Base-by-base conservation (phyloP, 2,888 invertebrate genomes). In the Tupiocoris notatus region DNA sequence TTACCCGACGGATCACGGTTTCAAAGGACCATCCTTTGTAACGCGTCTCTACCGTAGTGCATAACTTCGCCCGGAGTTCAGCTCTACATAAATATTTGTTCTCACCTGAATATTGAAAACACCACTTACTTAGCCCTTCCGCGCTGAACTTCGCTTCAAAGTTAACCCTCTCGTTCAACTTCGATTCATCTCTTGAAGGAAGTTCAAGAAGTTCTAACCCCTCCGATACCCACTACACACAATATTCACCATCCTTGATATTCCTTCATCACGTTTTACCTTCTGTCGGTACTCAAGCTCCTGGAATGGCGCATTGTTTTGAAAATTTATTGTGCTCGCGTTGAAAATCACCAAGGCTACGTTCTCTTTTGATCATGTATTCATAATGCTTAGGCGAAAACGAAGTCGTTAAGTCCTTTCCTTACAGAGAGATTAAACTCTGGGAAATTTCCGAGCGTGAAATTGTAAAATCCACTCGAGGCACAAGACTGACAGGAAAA, bases 51-150 rank as follows among this genome's bases (percentile, higher is more conserved):
- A 12, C 39, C 3, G 39, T 39, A 39, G 6, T 39, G 39, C 39
- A 12, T 39, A 39, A 39, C 39, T 39, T 39, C 6, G 39, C 12
- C 39, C 70, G 18, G 70, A 58, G 59, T 57, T 70, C 59, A 70
- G 70, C 70, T 70, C 70, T 70, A 70, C 70, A 70, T 70, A 70
- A 70, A 70, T 70, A 70, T 70, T 70, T 59, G 70, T 59, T 70
- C 70, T 54, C 59, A 59, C 70, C 59, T 58, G 70, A 59, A 70
- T 70, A 70, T 70, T 70, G 70, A 70, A 70, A 70, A 70, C 70
- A 70, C 70, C 39, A 39, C 39, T 39, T 39, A 39, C 39, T 39
- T 39, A 39, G 39, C 39, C 39, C 39, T 39, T 39, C 39, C 39
- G 39, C 12, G 39, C 39, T 12, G 39, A 39, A 39, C 39, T 39